Evolutionary conservation across 2,113 vertebrate species (phyloP).

Genomic region (Hyperopisus bebe): DNA sequence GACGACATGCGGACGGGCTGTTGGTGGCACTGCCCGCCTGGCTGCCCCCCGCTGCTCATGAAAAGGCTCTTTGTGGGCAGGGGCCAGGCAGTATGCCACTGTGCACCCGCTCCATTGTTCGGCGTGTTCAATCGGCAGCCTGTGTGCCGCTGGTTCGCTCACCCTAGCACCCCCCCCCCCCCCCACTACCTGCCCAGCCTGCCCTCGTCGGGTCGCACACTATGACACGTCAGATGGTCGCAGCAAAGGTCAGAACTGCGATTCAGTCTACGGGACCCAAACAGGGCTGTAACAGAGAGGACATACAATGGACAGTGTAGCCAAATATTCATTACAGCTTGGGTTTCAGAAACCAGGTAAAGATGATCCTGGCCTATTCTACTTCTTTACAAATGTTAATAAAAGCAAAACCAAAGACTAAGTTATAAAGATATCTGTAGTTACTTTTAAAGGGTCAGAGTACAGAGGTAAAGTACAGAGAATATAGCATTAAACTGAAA

Average conservation of each 20-base stretch:
- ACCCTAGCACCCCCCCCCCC: background rate
- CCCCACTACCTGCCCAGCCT: background rate
- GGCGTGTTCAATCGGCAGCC: slow-evolving; percentile 27
- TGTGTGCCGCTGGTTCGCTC: slow-evolving; percentile 25
- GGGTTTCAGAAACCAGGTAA: background rate
- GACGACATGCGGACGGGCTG: background rate
- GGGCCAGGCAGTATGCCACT: slow-evolving; percentile 21
- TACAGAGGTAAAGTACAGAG: background rate
- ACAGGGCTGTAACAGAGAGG: background rate
- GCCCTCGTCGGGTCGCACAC: background rate
- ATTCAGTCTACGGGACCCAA: background rate
- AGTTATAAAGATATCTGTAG: background rate
- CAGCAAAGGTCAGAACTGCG: background rate
- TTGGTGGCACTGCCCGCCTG: background rate
- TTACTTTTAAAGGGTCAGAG: background rate
- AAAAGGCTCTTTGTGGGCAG: slow-evolving; percentile 35
- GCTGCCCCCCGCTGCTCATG: background rate
- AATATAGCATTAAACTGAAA: background rate
- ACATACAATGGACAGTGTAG: background rate
- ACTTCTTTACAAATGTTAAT: background rate
- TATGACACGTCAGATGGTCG: background rate
- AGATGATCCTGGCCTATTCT: background rate
- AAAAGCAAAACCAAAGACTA: background rate
- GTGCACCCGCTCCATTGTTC: slow-evolving; percentile 36
- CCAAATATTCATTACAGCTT: background rate